Base-by-base conservation (phyloP, 1,140 invertebrate species). In the Harpegnathos saltator region DNA sequence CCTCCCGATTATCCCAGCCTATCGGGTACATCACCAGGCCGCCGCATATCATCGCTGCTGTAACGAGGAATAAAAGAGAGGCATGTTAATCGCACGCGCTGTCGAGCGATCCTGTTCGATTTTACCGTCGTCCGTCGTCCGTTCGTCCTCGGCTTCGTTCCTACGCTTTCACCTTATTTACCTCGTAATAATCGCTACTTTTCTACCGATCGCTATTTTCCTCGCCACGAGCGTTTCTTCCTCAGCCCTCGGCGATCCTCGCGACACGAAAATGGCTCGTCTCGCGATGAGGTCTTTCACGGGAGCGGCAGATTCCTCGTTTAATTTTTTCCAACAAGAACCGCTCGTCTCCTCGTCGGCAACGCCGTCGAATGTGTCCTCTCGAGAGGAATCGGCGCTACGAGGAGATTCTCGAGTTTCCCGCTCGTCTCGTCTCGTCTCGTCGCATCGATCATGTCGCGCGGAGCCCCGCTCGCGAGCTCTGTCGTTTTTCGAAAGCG, bases 1-100 rank as follows among this genome's bases (percentile, higher is more conserved):
- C 95, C 93, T 97, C 96, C 54, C 94, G 92, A 90, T 96, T 96
- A 89, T 96, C 96, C 96, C 96, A 97, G 72, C 96, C 96, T 73
- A 96, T 93, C 1, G 96, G 96, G 91, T 97, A 97, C 85, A 97
- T 92, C 56, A 95, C 95, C 56, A 95, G 93, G 9, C 96, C 96
- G 22, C 94, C 94, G 71, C 95, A 94, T 85, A 97, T 95, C 89
- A 96, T 93, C 80, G 96, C 86, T 58, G 95, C 96, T 96, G 94
- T 75, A 95, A 95, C 90, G 92, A 72, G 56, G 14, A 59, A 29
- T 22, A 50, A 75, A 83, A 61, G 48, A 61, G 48, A 11, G 24
- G 22, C 17, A n/a, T 19, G 14, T 59, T 33, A 65, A 44, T 86
- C 69, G 48, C 65, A 15, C 14, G 17, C 29, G 29, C 29, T 33